These are phyloP conservation scores for Alfaro cultratus DNA, from an alignment of 2,797 vertebrate species.

Conservation along the genomic window DNA sequence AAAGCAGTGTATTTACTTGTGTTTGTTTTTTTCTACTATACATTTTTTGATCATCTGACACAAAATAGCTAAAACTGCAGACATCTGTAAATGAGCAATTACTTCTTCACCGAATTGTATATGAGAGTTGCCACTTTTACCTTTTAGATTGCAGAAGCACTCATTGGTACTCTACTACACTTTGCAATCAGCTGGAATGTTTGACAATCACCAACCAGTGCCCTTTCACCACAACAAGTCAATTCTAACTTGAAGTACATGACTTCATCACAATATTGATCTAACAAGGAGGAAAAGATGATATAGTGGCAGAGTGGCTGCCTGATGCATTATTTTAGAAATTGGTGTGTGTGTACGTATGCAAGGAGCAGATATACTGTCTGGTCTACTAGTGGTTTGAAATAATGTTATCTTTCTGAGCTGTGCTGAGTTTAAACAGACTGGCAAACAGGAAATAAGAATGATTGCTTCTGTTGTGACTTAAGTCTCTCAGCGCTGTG, in stretches of 20 bases:
- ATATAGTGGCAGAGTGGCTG: background rate
- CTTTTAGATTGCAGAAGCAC: slow-evolving; percentile 15
- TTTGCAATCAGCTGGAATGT: slow-evolving; percentile 35
- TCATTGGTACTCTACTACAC: slow-evolving; percentile 12
- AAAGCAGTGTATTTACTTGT: too few species aligned
- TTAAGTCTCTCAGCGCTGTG: slow-evolving; percentile 46
- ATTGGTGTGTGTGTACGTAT: background rate
- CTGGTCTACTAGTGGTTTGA: slow-evolving; percentile 3
- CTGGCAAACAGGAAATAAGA: slow-evolving; percentile 62
- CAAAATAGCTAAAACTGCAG: background rate
- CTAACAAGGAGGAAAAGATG: background rate
- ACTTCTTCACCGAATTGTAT: background rate
- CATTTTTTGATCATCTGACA: background rate
- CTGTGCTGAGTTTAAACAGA: slow-evolving; percentile 49
- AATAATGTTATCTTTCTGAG: slow-evolving; percentile 31
- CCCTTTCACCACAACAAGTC: slow-evolving; percentile 6
- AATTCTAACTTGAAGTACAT: slow-evolving; percentile 13
- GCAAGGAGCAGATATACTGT: background rate
- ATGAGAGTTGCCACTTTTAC: slow-evolving; percentile 4
- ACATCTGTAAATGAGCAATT: background rate
- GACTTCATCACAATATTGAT: slow-evolving; percentile 13
- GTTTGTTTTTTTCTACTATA: background rate
- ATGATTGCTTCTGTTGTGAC: slow-evolving; percentile 63
- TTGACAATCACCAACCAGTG: slow-evolving; percentile 23
- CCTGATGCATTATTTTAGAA: slow-evolving; percentile 2